Conservation (phyloP, 2,113 vertebrate genomes). For the Chauna torquata region DNA sequence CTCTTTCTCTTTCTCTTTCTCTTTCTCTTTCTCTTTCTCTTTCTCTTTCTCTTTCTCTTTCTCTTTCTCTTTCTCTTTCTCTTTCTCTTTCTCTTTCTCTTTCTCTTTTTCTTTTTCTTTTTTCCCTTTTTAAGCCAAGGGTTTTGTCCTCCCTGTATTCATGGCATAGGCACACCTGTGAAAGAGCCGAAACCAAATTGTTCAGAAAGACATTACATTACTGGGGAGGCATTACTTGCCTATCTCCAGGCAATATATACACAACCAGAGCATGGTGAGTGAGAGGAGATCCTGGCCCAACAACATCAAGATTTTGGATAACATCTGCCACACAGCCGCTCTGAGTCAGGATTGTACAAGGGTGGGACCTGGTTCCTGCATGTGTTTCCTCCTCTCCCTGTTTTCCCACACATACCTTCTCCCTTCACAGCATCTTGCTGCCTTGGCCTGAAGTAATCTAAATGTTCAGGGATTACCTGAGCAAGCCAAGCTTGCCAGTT, state of each 20-base stretch:
- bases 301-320: not conserved
- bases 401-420: not conserved
- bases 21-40: not conserved
- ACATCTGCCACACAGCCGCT: not conserved
- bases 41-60: not conserved
- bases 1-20: not conserved
- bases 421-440: not conserved
- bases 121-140: not conserved
- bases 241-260: not conserved
- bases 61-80: not conserved
- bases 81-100: not conserved
- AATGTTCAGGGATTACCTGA: not conserved
- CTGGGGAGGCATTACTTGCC: not conserved
- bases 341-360: fast-evolving
- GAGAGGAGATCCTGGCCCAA: not conserved
- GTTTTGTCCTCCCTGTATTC: not conserved
- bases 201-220: not conserved
- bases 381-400: not conserved
- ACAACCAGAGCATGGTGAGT: not conserved
- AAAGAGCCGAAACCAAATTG: not conserved
- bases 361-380: not conserved
- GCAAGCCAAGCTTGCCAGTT: not conserved
- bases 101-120: not conserved
- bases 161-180: not conserved
- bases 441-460: not conserved